Base-by-base conservation (phyloP, 2,113 vertebrate species). In the Stercorarius parasiticus region DNA sequence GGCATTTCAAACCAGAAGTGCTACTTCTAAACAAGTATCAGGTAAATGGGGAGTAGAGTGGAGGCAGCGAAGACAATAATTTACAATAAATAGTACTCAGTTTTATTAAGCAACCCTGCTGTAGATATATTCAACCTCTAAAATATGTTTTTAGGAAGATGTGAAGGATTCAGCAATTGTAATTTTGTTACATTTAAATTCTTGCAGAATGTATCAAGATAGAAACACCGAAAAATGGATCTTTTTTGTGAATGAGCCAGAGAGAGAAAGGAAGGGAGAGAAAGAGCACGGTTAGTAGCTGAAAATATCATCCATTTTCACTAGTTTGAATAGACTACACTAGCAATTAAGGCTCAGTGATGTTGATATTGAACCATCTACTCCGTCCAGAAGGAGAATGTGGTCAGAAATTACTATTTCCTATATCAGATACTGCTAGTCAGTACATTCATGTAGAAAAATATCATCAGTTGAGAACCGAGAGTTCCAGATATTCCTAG, bases 41-140 rank as follows among this genome's bases (percentile, higher is more conserved):
- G 36, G 78, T 43, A 83, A 86, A 55, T 17, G 55, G 71, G 34
- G 76, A 87, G 67, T 50, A 43, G 86, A 93, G 23, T 45, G 12
- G 65, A 81, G 58, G 58, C 69, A 78, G 90, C 87, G 96, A 95
- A 95, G 92, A 78, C 47, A 49, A 49, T 22, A 49, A 49, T 93
- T 97, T 93, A 80, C 38, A 88, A 79, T 79, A 97, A 96, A 80
- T 92, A 66, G 8, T 69, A 58, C 26, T 95, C 53, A 42, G 25
- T 89, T 96, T 92, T 77, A 89, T 88, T 78, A 93, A 61, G 64
- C 2, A 25, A 14, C n/a, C 32, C 34, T 53, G 32, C 18, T 92
- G 58, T 29, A n/a, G 47, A 45, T 58, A 82, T 93, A 72, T 53
- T 84, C 34, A 17, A 32, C 53, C 77, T 78, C 42, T 71, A 43